Evolutionary conservation across 2,888 invertebrate species (phyloP), one percentile per base, ranked within the genome.

Genomic region (Sussaba pulchella): DNA sequence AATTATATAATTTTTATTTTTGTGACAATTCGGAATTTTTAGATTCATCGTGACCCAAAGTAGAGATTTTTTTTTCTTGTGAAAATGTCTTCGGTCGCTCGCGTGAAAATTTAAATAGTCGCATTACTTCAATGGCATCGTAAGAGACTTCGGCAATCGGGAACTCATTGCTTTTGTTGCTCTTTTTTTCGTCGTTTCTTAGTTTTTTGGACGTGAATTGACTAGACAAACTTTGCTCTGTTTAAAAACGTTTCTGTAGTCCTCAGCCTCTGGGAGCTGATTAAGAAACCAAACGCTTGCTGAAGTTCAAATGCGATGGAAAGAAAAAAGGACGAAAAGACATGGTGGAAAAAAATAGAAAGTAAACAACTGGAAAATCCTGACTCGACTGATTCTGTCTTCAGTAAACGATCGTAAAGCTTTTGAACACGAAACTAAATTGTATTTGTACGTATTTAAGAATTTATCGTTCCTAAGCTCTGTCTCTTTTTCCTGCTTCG

Each of bases 371-470:
- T 41, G 67, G 52, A 76, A 76, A 54, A 45, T 36, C 66, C 14
- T n/a, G 45, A 59, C 39, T 14, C 45, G 57, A 64, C 31, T 43
- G 66, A 41, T 52, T 50, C 36, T 47, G 59, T 75, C 71, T 75
- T 59, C n/a, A 47, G 71, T 80, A 75, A 71, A 71, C 75, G 43
- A 67, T 12, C 52, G 45, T 17, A 12, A 39, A 10, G 61, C 31
- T 36, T 59, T 12, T 17, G 10, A 66, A 52, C 39, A 57, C 36
- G 31, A 47, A 36, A 71, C 64, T 14, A 36, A 26, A n/a, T n/a
- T n/a, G n/a, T 43, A 21, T 70, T 70, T 31, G 14, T 47, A 39
- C 66, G 66, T 45, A 80, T 72, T 71, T 80, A 72, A 61, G 61
- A 75, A 67, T 73, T 76, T 57, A 26, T 69, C 64, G 41, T 69